Base-by-base conservation (phyloP, 2,113 vertebrate genomes). In the Sisor rabdophorus region DNA sequence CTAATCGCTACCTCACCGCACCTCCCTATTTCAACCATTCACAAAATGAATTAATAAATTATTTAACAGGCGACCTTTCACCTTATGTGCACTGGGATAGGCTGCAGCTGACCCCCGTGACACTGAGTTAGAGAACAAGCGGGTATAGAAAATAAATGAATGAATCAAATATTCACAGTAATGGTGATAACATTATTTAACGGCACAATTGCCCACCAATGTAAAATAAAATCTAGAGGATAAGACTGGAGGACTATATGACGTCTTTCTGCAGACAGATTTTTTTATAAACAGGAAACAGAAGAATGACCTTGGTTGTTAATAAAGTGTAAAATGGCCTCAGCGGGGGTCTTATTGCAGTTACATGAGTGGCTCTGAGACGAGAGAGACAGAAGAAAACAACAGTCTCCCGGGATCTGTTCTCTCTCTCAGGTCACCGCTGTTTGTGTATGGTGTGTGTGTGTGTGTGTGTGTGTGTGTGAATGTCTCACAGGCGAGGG, bases 401-500 rank as follows among this genome's bases (percentile, higher is more conserved):
- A 70, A 5, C 28, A 73, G 60, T 67, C 79, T 71, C 73, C 47
- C 30, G 16, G 60, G 70, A 72, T 59, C 30, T 16, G 32, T n/a
- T n/a, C 54, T 78, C 22, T 40, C 22, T 64, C 59, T 72, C 19
- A 67, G 72, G 77, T 88, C 58, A 85, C 76, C 52, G 74, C 56
- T 82, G 32, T 71, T 79, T 71, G 80, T 76, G 20, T 75, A 36
- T 48, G n/a, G 47, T 75, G 36, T 70, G 8, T 44, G 40, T 44
- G 40, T 44, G 40, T 44, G 36, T 75, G 8, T 44, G 40, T 44
- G 40, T 44, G 40, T 44, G 36, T 75, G 65, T 71, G 71, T 75
- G 48, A 47, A 15, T 30, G 76, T 87, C 83, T 87, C 36, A 47
- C 80, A 95, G 95, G 93, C 75, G 94, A 95, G 80, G 93, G 93